Evolutionary conservation across 2,797 vertebrate genomes (phyloP).

Genomic region (Pangasius djambal): DNA sequence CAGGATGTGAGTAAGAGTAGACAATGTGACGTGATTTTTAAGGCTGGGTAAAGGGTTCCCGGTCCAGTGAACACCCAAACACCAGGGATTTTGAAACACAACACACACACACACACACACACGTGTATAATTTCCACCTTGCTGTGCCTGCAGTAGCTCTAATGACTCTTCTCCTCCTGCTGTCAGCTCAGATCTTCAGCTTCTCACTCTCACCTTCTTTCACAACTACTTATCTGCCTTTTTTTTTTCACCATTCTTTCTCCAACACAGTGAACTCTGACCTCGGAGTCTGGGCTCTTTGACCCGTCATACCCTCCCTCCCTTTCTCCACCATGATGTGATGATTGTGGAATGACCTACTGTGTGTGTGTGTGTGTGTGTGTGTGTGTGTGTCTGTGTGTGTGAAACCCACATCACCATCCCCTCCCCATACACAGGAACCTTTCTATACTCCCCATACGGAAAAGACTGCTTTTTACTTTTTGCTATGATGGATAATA

Average conservation of each 20-base stretch:
- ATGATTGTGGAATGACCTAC: constrained; percentile 29
- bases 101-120: constrained; percentile 30
- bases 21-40: neutral
- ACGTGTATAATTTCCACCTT: neutral
- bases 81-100: constrained; percentile 21
- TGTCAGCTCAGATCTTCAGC: constrained; percentile 31
- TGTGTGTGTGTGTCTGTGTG: constrained; percentile 24
- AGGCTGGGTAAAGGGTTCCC: neutral
- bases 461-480: constrained; percentile 24
- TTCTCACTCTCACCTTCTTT: constrained; percentile 48
- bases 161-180: neutral
- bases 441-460: constrained; percentile 7
- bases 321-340: constrained; percentile 34
- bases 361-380: constrained; percentile 35
- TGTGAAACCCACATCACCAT: constrained; percentile 19
- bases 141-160: neutral
- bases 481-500: neutral
- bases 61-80: neutral
- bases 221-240: constrained; percentile 45
- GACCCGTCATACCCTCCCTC: constrained; percentile 41
- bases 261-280: constrained; percentile 58
- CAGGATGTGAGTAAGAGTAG: neutral
- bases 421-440: constrained; percentile 19
- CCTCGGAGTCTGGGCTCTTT: constrained; percentile 55
- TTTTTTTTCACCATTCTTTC: constrained; percentile 47